Percentiles rank a stretch among this genome's conserved stretches.
These are phyloP conservation scores for Hipposideros larvatus DNA, from an alignment of 2,797 vertebrate species.

Conservation along the genomic window DNA sequence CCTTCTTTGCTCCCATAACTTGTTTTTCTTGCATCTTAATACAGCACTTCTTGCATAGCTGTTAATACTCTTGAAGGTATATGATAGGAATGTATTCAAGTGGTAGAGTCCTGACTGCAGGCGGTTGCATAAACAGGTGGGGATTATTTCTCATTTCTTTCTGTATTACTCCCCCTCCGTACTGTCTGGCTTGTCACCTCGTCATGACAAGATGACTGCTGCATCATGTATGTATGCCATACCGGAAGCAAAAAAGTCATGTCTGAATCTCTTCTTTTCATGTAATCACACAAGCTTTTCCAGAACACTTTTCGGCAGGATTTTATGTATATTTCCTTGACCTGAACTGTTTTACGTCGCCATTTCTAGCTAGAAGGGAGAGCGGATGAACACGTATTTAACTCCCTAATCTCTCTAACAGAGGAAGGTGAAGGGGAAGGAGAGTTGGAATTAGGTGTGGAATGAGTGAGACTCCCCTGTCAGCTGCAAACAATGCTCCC, in stretches of 20 bases:
- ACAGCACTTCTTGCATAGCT: neutral
- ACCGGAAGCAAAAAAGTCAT: neutral
- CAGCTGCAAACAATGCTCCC: no score
- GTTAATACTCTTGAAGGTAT: neutral
- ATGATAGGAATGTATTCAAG: neutral
- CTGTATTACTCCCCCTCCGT: fast-evolving
- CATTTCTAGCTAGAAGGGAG: neutral
- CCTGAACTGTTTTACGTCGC: neutral
- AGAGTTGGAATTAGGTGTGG: neutral
- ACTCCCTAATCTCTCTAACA: neutral
- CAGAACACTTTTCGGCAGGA: slow-evolving; percentile 25
- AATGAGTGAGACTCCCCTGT: no score
- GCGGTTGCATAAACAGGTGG: neutral
- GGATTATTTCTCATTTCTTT: neutral
- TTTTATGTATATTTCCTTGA: neutral
- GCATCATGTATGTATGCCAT: neutral
- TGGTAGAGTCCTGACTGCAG: neutral
- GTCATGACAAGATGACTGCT: neutral
- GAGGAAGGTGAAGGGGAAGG: neutral
- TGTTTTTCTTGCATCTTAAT: neutral
- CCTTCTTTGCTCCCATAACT: neutral
- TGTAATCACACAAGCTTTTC: neutral
- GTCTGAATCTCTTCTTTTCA: neutral
- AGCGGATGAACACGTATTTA: neutral
- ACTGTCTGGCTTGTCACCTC: neutral